These are phyloP conservation scores for Xanthostigma xanthostigma DNA, from an alignment of 2,888 invertebrate species.

Conservation along the genomic window DNA sequence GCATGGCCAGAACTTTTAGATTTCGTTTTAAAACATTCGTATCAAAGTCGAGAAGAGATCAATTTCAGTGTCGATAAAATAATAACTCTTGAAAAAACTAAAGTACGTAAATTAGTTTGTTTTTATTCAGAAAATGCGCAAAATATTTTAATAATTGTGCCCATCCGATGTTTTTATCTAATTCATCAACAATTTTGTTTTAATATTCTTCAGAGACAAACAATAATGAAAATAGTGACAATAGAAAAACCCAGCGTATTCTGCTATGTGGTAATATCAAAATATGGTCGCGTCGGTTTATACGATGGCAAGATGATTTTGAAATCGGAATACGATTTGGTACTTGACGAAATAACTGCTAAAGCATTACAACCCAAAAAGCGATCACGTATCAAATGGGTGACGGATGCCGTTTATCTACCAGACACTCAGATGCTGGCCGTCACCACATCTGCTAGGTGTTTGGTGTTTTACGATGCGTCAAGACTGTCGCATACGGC, in stretches of 20 bases:
- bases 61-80: not conserved
- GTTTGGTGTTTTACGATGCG: conserved; percentile 42
- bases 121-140: no score
- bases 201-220: conserved; percentile 35
- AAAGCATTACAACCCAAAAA: conserved; percentile 14
- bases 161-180: no score
- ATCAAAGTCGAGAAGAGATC: conserved; percentile 10
- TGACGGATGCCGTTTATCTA: conserved; percentile 43
- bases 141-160: no score
- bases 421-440: conserved; percentile 38
- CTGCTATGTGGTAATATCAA: conserved; percentile 41
- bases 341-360: conserved; percentile 24
- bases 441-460: conserved; percentile 41
- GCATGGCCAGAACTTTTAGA: conserved; percentile 27
- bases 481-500: conserved; percentile 40
- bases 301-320: conserved; percentile 40
- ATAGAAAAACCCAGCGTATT: conserved; percentile 40
- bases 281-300: conserved; percentile 41
- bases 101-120: conserved; percentile 9
- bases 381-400: conserved; percentile 39
- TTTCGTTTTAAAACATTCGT: conserved; percentile 21
- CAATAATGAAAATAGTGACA: conserved; percentile 38
- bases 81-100: conserved; percentile 3
- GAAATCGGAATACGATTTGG: conserved; percentile 33
- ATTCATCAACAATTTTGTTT: not conserved